Conservation (phyloP, 2,797 vertebrate species). For the Pagetopsis macropterus region DNA sequence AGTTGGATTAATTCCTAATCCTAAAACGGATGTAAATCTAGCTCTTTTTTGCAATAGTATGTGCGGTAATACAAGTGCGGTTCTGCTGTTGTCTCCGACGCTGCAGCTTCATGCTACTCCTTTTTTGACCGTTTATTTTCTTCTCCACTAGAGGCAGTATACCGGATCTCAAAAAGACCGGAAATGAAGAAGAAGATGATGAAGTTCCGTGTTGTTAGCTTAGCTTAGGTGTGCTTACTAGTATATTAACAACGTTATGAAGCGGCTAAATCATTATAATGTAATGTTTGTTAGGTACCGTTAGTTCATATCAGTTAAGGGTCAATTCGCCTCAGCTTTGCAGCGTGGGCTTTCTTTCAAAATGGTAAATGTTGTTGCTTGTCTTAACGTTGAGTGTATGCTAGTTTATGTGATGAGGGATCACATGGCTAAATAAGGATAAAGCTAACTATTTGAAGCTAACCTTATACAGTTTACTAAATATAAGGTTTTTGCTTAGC, state of each 20-base stretch:
- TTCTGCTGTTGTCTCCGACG: too few relatives aligned
- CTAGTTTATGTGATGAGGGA: neutral
- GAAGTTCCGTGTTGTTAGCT: slow-evolving; percentile 34
- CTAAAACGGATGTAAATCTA: neutral
- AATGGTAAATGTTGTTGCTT: neutral
- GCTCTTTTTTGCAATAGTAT: too few relatives aligned
- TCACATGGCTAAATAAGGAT: neutral
- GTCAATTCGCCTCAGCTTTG: rapidly evolving
- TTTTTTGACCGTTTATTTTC: rapidly evolving
- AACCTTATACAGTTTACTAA: too few relatives aligned
- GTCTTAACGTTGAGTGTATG: neutral
- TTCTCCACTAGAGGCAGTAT: slow-evolving; percentile 24
- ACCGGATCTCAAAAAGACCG: rapidly evolving
- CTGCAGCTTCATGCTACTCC: too few relatives aligned
- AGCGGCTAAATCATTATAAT: too few relatives aligned
- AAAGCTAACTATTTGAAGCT: neutral
- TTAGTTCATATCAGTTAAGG: neutral
- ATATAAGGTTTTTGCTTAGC: too few relatives aligned
- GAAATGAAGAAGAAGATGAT: neutral
- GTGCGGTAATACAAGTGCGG: too few relatives aligned
- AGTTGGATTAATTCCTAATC: neutral
- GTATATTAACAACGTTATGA: neutral
- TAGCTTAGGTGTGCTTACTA: slow-evolving; percentile 1
- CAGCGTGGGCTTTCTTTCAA: rapidly evolving
- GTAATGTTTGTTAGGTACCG: too few relatives aligned